Conservation (phyloP, 2,888 invertebrate species). For the Philereme vetulata region DNA sequence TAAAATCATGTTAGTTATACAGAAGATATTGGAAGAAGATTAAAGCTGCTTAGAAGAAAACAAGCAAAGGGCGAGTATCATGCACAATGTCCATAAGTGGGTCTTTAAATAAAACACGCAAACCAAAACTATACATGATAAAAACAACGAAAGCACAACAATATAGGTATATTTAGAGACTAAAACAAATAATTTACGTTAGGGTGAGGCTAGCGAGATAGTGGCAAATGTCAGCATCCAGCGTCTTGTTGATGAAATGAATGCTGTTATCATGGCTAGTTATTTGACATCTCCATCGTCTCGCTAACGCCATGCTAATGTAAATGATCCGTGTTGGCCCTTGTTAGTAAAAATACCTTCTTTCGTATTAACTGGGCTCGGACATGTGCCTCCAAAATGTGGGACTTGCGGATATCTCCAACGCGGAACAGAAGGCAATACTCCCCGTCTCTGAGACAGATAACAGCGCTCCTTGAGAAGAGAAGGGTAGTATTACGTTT, state of each 20-base stretch:
- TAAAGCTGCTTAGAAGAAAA: slow-evolving; percentile 24
- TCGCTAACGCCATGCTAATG: slow-evolving; percentile 41
- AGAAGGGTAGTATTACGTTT: slow-evolving; percentile 95
- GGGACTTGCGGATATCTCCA: slow-evolving; percentile 95
- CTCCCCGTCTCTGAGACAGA: slow-evolving; percentile 92
- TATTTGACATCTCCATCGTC: too few relatives aligned
- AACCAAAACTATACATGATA: slow-evolving; percentile 40
- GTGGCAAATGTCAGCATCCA: too few relatives aligned
- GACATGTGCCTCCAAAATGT: slow-evolving; percentile 94
- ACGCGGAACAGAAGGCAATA: slow-evolving; percentile 94
- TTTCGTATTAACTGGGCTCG: slow-evolving; percentile 93
- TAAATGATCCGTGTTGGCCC: slow-evolving; percentile 52
- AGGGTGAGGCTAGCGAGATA: too few relatives aligned
- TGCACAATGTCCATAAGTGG: slow-evolving; percentile 67
- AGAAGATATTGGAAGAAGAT: not conserved
- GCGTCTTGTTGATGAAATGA: too few relatives aligned
- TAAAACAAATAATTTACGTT: too few relatives aligned
- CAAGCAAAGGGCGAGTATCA: slow-evolving; percentile 35
- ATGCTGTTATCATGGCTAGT: too few relatives aligned
- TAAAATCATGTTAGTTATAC: not conserved
- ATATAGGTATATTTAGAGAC: slow-evolving; percentile 8
- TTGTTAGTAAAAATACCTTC: slow-evolving; percentile 86
- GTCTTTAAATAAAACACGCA: slow-evolving; percentile 55
- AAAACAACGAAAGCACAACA: slow-evolving; percentile 41
- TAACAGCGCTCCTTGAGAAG: slow-evolving; percentile 92